Evolutionary conservation across 1,140 invertebrate species (phyloP).

Genomic region (Galleria mellonella): DNA sequence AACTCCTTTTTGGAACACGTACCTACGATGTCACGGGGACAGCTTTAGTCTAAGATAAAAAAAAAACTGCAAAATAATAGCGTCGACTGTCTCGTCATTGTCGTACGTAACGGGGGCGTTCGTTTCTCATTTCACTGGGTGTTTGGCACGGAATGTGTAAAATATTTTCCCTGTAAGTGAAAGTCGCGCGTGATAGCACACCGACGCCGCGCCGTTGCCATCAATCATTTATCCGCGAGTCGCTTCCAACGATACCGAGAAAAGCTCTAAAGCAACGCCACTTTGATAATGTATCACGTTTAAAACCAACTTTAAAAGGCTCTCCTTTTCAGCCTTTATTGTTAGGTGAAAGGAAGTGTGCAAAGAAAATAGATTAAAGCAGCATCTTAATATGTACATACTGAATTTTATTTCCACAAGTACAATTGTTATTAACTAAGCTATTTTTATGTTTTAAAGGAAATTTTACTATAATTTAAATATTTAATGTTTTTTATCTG

Average conservation of each 20-base stretch:
- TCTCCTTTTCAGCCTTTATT: constrained; percentile 41
- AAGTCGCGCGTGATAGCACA: constrained; percentile 42
- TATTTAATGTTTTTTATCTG: no score
- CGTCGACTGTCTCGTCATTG: constrained; percentile 9
- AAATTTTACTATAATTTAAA: no score
- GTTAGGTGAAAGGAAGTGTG: constrained; percentile 41
- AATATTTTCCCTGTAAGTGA: constrained; percentile 55
- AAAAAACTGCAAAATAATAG: not conserved
- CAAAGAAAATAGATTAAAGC: constrained; percentile 67
- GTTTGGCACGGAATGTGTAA: constrained; percentile 29
- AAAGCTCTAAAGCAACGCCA: constrained; percentile 66
- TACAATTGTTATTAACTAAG: constrained; percentile 27
- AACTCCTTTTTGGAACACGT: no score
- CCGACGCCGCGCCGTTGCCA: constrained; percentile 32
- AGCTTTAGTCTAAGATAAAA: no score
- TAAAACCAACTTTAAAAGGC: constrained; percentile 64
- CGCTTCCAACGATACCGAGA: constrained; percentile 45
- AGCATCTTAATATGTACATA: constrained; percentile 51
- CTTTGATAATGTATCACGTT: constrained; percentile 68
- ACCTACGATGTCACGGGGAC: no score
- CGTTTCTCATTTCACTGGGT: constrained; percentile 14
- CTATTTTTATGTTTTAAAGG: no score
- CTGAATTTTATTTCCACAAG: constrained; percentile 47
- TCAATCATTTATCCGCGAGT: constrained; percentile 69
- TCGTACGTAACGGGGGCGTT: not conserved